Percentiles rank a stretch among this genome's conserved stretches.
These are phyloP conservation scores for Stictonetta naevosa DNA, from an alignment of 2,113 vertebrate genomes.

Conservation along the genomic window DNA sequence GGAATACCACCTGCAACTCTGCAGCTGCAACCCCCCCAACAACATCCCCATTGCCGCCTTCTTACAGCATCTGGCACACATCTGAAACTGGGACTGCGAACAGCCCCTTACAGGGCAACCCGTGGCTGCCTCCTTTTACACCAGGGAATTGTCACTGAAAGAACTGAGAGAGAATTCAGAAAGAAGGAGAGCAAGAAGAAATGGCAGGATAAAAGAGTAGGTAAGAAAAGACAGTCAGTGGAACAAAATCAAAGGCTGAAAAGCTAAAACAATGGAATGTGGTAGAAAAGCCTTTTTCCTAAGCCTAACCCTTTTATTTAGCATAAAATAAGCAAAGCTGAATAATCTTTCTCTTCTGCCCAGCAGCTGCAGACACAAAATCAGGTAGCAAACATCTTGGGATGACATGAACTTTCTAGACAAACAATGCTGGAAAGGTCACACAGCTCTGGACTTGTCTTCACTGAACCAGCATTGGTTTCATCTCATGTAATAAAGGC, in stretches of 20 bases:
- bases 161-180: not conserved
- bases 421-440: not conserved
- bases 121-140: not conserved
- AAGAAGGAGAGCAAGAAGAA: not conserved
- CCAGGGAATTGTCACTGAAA: rapidly evolving
- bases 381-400: not conserved
- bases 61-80: rapidly evolving
- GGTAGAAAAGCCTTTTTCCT: not conserved
- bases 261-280: not conserved
- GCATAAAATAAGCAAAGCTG: not conserved
- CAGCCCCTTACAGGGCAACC: not conserved
- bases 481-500: not conserved
- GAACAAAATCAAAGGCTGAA: not conserved
- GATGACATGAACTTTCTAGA: not conserved
- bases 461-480: not conserved
- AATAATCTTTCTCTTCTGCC: not conserved
- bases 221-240: not conserved
- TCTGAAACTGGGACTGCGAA: rapidly evolving
- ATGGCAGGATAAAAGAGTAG: not conserved
- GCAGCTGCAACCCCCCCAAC: not conserved
- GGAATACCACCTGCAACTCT: not conserved
- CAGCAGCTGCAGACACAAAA: not conserved
- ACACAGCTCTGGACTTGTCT: not conserved
- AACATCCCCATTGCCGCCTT: rapidly evolving
- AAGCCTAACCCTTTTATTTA: not conserved